These are phyloP conservation scores for Bos indicus DNA, from an alignment of 2,113 vertebrate genomes.

Conservation along the genomic window DNA sequence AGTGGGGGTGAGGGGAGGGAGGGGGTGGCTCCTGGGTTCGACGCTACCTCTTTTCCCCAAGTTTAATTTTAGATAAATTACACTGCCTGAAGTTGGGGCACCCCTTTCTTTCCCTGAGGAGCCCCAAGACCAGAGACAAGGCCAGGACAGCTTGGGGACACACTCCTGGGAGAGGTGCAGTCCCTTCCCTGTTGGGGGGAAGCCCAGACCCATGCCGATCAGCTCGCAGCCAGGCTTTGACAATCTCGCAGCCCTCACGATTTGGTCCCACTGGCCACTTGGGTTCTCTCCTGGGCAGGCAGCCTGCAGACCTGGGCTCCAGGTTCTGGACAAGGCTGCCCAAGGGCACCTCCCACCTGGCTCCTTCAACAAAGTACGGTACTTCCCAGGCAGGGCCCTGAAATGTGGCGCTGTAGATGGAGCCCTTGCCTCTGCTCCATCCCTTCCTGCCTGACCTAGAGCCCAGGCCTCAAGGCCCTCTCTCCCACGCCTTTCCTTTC, in stretches of 20 bases:
- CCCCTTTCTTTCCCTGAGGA: slow-evolving; percentile 59
- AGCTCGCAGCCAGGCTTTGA: slow-evolving; percentile 45
- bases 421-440: not conserved
- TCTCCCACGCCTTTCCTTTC: not conserved
- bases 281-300: slow-evolving; percentile 50
- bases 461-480: not conserved
- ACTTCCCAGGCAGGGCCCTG: not conserved
- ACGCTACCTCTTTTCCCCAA: slow-evolving; percentile 74
- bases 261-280: slow-evolving; percentile 53
- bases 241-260: slow-evolving; percentile 35
- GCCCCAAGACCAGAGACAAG: slow-evolving; percentile 1
- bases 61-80: slow-evolving; percentile 59
- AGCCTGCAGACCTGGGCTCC: not conserved
- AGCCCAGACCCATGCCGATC: slow-evolving; percentile 19
- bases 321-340: not conserved
- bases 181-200: slow-evolving; percentile 6
- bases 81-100: slow-evolving; percentile 69
- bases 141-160: slow-evolving; percentile 40
- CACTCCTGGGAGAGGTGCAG: not conserved
- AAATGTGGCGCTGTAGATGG: not conserved
- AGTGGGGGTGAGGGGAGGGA: not conserved
- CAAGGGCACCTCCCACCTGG: not conserved
- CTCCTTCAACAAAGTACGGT: not conserved
- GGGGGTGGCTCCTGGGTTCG: slow-evolving; percentile 57
- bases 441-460: not conserved